These are phyloP conservation scores for Ptychodera flava DNA, from an alignment of 35 echinoderm and acorn worm genomes.

Conservation along the genomic window DNA sequence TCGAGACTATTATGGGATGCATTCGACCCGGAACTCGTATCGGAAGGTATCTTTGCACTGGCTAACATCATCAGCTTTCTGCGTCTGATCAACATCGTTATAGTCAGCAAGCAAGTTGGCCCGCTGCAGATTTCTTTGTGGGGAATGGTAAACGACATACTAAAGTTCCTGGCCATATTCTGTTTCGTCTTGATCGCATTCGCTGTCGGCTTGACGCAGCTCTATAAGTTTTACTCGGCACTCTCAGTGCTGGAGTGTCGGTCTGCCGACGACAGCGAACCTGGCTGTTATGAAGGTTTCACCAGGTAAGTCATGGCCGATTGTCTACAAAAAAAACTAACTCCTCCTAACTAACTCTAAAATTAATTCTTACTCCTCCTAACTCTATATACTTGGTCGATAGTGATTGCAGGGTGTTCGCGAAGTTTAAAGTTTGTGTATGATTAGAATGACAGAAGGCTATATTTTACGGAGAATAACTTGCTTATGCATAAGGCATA, in stretches of 20 bases:
- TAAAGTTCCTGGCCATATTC: constrained; percentile 11
- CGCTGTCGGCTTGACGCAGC: constrained; percentile 12
- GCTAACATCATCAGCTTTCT: constrained; percentile 83
- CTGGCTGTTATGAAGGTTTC: neutral
- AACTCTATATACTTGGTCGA: too few relatives aligned
- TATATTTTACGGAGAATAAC: too few relatives aligned
- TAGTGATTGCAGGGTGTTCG: too few relatives aligned
- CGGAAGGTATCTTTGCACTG: constrained; percentile 66
- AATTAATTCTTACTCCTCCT: too few relatives aligned
- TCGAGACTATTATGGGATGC: neutral
- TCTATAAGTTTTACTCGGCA: constrained; percentile 8
- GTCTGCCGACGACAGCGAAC: neutral
- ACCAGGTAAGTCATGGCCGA: neutral
- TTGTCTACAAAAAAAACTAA: too few relatives aligned
- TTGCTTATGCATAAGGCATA: too few relatives aligned
- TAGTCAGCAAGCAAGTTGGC: constrained; percentile 14
- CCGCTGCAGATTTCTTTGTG: constrained; percentile 16
- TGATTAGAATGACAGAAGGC: too few relatives aligned
- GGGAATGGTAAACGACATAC: constrained; percentile 9
- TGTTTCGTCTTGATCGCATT: constrained; percentile 3
- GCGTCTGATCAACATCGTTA: constrained; percentile 33
- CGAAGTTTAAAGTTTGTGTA: too few relatives aligned
- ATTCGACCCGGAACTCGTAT: constrained; percentile 1
- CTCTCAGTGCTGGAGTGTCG: neutral
- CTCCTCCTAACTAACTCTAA: too few relatives aligned